Evolutionary conservation across 2,888 invertebrate genomes (phyloP).

Genomic region (Stegana nigrithorax): DNA sequence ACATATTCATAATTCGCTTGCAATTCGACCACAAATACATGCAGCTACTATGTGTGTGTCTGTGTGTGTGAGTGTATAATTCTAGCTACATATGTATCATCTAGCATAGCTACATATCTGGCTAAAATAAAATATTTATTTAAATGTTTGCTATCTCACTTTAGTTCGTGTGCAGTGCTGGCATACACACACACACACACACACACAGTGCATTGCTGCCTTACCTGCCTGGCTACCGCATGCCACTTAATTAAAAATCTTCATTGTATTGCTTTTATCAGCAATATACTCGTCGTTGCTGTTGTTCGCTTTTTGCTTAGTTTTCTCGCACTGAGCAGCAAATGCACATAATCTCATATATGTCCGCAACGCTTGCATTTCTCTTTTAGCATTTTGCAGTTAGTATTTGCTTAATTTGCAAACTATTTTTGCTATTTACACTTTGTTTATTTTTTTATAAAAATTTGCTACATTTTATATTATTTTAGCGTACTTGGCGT

Average conservation of each 20-base stretch:
- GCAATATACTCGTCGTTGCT: too few species aligned
- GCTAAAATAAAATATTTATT: too few species aligned
- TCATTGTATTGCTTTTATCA: constrained; percentile 25
- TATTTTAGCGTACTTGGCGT: neutral
- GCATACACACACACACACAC: constrained; percentile 17
- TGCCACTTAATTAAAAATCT: constrained; percentile 58
- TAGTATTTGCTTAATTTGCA: constrained; percentile 34
- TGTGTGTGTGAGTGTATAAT: too few species aligned
- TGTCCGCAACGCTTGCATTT: constrained; percentile 11
- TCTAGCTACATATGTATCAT: too few species aligned
- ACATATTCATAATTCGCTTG: constrained; percentile 54
- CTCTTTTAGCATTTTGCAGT: neutral
- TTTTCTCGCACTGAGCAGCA: neutral
- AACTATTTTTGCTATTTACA: constrained; percentile 59
- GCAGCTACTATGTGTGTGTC: neutral
- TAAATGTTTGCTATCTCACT: constrained; percentile 37
- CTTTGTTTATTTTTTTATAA: constrained; percentile 53
- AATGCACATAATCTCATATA: neutral
- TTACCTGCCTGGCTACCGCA: constrained; percentile 17
- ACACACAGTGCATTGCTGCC: neutral
- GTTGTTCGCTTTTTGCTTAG: neutral
- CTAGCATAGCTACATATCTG: too few species aligned
- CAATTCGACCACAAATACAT: constrained; percentile 48
- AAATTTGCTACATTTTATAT: too few species aligned
- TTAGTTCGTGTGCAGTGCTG: constrained; percentile 33